Conservation (phyloP, 2,888 invertebrate genomes). For the Alitta virens region DNA sequence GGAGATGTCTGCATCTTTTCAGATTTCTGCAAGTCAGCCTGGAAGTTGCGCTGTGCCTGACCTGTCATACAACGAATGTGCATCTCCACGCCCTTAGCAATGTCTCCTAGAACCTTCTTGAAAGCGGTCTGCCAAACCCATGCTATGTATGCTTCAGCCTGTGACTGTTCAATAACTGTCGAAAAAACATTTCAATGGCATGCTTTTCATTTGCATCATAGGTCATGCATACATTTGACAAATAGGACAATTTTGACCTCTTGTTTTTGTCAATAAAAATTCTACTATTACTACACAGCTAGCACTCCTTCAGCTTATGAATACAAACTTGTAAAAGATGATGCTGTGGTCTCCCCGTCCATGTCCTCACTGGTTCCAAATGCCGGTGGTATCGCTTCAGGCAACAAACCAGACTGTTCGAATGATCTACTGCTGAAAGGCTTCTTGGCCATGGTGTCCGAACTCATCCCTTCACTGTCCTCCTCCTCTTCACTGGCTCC, state of each 20-base stretch:
- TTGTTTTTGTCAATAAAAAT: no score
- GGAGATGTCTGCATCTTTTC: constrained; percentile 32
- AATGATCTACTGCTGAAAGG: constrained; percentile 20
- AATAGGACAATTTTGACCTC: no score
- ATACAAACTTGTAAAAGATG: no score
- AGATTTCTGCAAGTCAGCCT: constrained; percentile 31
- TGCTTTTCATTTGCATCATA: neutral
- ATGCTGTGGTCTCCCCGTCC: neutral
- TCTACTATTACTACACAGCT: no score
- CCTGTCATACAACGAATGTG: constrained; percentile 34
- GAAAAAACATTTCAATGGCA: neutral
- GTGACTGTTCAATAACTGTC: constrained; percentile 6
- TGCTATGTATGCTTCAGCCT: constrained; percentile 12
- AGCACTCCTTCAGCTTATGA: no score
- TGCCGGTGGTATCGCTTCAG: constrained; percentile 24
- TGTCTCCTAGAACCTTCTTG: constrained; percentile 41
- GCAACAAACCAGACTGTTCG: constrained; percentile 30
- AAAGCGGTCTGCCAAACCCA: constrained; percentile 51
- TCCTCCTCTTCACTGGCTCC: neutral
- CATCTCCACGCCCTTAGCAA: constrained; percentile 40
- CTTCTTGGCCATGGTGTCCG: constrained; percentile 14
- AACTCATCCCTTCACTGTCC: constrained; percentile 14
- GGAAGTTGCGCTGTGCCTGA: constrained; percentile 32
- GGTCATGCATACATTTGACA: no score
- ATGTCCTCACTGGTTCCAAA: constrained; percentile 21